A percentile compares a stretch with the other conserved stretches of the same genome.
Conservation (phyloP, 2,113 vertebrate genomes). For the Rhombomys opimus region DNA sequence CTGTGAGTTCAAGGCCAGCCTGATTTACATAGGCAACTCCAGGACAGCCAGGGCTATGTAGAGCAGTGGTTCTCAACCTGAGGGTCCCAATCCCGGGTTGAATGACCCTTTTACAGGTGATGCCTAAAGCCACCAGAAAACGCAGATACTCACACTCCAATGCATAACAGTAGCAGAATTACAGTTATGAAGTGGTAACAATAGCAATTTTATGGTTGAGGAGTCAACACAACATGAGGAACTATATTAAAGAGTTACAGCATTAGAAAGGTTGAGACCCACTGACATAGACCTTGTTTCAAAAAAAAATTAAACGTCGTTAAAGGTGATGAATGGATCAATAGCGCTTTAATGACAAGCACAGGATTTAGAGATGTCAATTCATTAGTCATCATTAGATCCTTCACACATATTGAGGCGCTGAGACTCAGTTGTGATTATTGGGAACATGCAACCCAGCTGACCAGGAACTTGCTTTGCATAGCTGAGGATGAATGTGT, state of each 20-base stretch:
- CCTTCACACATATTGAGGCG: background rate
- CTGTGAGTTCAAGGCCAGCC: background rate
- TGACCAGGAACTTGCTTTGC: background rate
- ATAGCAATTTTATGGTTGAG: background rate
- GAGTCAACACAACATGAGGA: background rate
- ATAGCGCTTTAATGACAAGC: background rate
- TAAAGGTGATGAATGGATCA: background rate
- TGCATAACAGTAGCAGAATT: background rate
- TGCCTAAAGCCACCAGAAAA: background rate
- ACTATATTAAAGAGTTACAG: background rate
- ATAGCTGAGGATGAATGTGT: background rate
- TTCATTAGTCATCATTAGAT: background rate
- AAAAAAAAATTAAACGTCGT: background rate
- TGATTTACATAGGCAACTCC: background rate
- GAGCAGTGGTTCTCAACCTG: background rate
- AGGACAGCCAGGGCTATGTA: background rate
- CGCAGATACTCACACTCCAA: background rate
- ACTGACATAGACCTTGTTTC: background rate
- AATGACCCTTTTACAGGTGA: background rate
- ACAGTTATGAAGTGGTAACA: background rate
- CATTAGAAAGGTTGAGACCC: background rate
- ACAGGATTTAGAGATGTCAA: background rate
- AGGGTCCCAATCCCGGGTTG: background rate
- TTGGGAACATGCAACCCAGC: too few relatives aligned
- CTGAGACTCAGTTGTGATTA: too few relatives aligned